These are phyloP conservation scores for Chironomus striatipennis DNA, from an alignment of 1,140 invertebrate genomes.

Conservation along the genomic window DNA sequence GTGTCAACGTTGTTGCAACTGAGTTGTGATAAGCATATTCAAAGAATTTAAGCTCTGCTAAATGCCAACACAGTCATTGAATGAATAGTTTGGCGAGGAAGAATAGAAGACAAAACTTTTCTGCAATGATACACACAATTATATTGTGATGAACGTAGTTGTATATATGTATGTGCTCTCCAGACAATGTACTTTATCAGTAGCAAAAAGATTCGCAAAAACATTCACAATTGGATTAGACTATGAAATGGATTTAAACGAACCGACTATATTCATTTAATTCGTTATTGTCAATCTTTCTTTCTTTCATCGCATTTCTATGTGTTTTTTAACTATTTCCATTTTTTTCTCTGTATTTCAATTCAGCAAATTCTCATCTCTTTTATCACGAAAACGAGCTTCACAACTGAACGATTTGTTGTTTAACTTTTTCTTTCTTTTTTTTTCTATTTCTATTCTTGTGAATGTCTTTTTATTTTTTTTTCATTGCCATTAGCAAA, in stretches of 20 bases:
- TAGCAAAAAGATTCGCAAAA: not conserved
- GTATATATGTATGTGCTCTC: not conserved
- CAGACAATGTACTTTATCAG: not conserved
- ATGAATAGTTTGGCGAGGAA: too few relatives aligned
- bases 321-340: not conserved
- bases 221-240: not conserved
- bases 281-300: conserved; percentile 3
- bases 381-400: not conserved
- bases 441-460: not conserved
- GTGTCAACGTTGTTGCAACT: too few relatives aligned
- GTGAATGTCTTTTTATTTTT: not conserved
- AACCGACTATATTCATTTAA: not conserved
- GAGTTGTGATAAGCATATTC: too few relatives aligned
- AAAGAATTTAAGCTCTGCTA: too few relatives aligned
- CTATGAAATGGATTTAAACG: not conserved
- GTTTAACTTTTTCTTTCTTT: too few relatives aligned
- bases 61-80: too few relatives aligned
- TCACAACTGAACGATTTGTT: not conserved
- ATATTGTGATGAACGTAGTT: too few relatives aligned
- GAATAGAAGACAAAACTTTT: not conserved
- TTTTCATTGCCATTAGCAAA: conserved; percentile 7
- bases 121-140: not conserved
- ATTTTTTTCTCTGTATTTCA: not conserved
- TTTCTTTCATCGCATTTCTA: not conserved
- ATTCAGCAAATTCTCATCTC: not conserved